These are phyloP conservation scores for Lithobius niger DNA, from an alignment of 1,140 invertebrate species.

Conservation along the genomic window DNA sequence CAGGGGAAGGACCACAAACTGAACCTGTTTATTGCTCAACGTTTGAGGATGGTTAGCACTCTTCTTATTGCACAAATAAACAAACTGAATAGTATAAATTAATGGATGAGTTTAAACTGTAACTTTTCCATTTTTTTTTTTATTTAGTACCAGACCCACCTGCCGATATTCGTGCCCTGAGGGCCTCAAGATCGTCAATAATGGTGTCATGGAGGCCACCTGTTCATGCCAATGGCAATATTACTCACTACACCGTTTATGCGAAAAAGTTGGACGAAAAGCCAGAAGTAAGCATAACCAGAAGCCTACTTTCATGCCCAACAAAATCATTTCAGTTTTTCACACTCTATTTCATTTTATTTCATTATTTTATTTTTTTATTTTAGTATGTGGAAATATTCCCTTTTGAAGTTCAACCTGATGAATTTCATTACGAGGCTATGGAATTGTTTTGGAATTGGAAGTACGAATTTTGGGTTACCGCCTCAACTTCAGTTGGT, in stretches of 20 bases:
- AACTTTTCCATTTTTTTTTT: neutral
- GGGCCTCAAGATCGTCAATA: constrained; percentile 54
- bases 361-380: neutral
- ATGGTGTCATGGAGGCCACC: constrained; percentile 68
- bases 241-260: constrained; percentile 66
- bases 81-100: neutral
- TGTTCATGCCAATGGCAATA: constrained; percentile 56
- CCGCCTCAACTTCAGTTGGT: constrained; percentile 29
- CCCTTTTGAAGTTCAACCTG: neutral
- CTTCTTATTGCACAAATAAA: neutral
- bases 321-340: neutral
- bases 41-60: constrained; percentile 33
- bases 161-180: constrained; percentile 62
- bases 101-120: neutral
- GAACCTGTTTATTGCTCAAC: constrained; percentile 34
- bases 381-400: constrained; percentile 4
- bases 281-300: constrained; percentile 35
- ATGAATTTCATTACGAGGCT: constrained; percentile 3
- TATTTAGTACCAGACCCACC: constrained; percentile 60
- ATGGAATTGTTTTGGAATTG: constrained; percentile 35
- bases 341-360: neutral
- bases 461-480: constrained; percentile 27
- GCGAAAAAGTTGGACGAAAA: constrained; percentile 53
- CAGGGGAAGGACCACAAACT: constrained; percentile 39
- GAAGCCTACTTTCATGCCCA: neutral